Evolutionary conservation across 1,140 invertebrate genomes (phyloP).

Genomic region (Holotrichia oblita): DNA sequence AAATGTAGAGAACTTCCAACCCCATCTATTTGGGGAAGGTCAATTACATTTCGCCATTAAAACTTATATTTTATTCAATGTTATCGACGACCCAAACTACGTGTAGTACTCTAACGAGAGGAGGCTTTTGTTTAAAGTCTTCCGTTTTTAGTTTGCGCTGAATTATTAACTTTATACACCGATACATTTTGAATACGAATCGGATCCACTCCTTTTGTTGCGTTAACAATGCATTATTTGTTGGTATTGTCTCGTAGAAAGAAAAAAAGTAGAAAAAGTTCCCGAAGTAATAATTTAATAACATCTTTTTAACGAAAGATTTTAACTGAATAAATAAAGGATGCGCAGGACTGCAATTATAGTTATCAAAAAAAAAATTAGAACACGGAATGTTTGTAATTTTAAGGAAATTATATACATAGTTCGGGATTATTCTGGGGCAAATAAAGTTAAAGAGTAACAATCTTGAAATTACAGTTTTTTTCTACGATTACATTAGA

Average conservation of each 20-base stretch:
- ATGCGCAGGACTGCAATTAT: no score
- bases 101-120: neutral
- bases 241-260: neutral
- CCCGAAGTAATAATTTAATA: no score
- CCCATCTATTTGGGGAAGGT: conserved; percentile 23
- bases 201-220: neutral
- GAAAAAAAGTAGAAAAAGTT: neutral
- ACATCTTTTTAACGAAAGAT: no score
- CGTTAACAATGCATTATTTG: conserved; percentile 8
- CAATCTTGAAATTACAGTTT: no score
- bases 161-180: neutral
- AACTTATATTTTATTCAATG: conserved; percentile 30
- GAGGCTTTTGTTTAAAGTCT: neutral
- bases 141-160: conserved; percentile 26
- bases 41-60: conserved; percentile 28
- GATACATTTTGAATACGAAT: neutral
- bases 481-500: no score
- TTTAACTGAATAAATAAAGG: no score
- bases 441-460: no score
- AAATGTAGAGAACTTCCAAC: conserved; percentile 16
- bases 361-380: no score
- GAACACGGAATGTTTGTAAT: no score
- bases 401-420: no score
- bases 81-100: neutral
- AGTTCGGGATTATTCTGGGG: no score